Evolutionary conservation across 2,888 invertebrate genomes (phyloP).

Genomic region (Himalopsyche anomala): DNA sequence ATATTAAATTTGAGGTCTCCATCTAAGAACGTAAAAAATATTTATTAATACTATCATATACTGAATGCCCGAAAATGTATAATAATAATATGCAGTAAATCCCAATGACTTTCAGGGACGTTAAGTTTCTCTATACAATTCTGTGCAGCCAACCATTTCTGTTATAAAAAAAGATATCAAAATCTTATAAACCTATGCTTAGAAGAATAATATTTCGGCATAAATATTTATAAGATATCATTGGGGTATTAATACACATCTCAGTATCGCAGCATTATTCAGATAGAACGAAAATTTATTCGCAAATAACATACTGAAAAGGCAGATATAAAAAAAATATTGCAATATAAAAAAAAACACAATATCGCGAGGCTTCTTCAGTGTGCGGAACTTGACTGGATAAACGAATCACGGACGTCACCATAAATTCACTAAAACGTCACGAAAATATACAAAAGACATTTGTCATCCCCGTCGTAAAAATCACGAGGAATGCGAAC

Average conservation of each 20-base stretch:
- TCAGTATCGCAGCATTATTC: constrained; percentile 32
- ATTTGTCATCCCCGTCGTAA: constrained; percentile 59
- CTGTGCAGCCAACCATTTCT: background rate
- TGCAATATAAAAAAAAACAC: constrained; percentile 37
- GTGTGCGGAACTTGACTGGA: constrained; percentile 49
- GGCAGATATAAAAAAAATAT: constrained; percentile 39
- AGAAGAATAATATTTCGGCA: background rate
- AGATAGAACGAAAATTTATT: constrained; percentile 27
- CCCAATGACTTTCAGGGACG: too few relatives aligned
- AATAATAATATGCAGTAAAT: too few relatives aligned
- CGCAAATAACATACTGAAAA: constrained; percentile 37
- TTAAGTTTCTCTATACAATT: too few relatives aligned
- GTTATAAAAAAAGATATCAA: constrained; percentile 20
- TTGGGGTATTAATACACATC: constrained; percentile 35
- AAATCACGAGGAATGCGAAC: constrained; percentile 52
- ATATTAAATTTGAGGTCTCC: too few relatives aligned
- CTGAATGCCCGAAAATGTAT: too few relatives aligned
- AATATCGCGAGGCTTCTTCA: constrained; percentile 40
- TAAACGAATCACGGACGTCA: constrained; percentile 57
- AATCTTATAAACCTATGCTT: background rate
- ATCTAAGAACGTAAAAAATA: too few relatives aligned
- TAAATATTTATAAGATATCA: constrained; percentile 39
- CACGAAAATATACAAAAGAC: constrained; percentile 57
- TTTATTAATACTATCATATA: too few relatives aligned
- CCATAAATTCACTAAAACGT: constrained; percentile 59